Evolutionary conservation across 2,888 invertebrate genomes (phyloP).

Genomic region (Harmothoe impar): DNA sequence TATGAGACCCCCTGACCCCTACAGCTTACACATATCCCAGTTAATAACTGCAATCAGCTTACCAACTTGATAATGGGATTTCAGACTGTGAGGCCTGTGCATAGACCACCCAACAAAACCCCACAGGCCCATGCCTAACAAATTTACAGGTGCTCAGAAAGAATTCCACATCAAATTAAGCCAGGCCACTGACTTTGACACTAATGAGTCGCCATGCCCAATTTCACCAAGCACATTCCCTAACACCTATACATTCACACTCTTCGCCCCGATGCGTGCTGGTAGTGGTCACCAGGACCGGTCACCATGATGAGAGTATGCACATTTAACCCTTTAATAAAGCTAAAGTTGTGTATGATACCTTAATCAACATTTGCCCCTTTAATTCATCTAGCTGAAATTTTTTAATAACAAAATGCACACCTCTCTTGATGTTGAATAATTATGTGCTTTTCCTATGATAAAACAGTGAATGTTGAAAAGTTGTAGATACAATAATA

Average conservation of each 20-base stretch:
- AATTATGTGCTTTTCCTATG: too few species aligned
- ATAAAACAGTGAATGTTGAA: too few species aligned
- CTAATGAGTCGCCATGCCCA: background rate
- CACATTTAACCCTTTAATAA: too few species aligned
- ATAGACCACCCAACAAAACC: background rate
- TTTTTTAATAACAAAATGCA: too few species aligned
- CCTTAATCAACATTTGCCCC: too few species aligned
- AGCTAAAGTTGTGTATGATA: too few species aligned
- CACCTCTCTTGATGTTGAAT: too few species aligned
- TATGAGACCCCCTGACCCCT: too few species aligned
- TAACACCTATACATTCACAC: background rate
- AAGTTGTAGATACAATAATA: too few species aligned
- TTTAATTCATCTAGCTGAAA: too few species aligned
- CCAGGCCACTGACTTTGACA: slow-evolving; percentile 30
- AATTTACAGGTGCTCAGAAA: slow-evolving; percentile 10
- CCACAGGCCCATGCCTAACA: background rate
- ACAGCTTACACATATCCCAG: background rate
- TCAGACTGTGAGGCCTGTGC: background rate
- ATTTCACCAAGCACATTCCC: slow-evolving; percentile 11
- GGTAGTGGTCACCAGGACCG: too few species aligned
- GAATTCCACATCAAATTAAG: slow-evolving; percentile 9
- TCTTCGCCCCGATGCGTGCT: background rate
- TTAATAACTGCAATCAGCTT: background rate
- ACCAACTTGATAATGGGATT: background rate
- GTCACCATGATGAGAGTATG: too few species aligned